phyloP scores from a whole-genome alignment of 2,113 vertebrate genomes.

The Heterotis niloticus region DNA sequence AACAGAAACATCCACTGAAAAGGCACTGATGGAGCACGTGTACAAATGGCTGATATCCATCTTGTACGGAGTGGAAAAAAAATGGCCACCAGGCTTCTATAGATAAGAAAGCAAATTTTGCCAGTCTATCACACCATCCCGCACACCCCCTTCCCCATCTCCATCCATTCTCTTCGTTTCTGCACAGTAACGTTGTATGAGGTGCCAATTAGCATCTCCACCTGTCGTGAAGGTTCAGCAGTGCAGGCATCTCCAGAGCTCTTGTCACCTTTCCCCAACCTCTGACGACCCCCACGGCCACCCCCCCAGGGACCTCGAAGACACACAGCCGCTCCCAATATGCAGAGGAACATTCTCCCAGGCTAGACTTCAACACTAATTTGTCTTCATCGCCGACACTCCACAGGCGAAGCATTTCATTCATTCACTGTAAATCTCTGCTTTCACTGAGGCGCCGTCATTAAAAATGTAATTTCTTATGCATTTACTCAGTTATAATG shows the following conservation, averaged over 20 bases:
- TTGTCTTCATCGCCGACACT: background rate
- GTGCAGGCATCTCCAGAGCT: conserved; percentile 44
- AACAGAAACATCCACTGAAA: background rate
- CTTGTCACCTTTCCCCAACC: conserved; percentile 60
- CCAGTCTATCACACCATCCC: conserved; percentile 12
- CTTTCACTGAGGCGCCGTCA: background rate
- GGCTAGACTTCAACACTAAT: too few species aligned
- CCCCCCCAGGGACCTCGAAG: too few species aligned
- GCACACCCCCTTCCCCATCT: background rate
- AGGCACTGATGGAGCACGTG: background rate
- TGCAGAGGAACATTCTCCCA: too few species aligned
- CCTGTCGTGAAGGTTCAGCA: conserved; percentile 59
- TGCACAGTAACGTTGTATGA: conserved; percentile 34
- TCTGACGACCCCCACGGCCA: background rate
- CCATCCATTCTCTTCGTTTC: conserved; percentile 21
- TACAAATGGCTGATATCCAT: background rate
- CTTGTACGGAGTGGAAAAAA: background rate
- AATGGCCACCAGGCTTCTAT: background rate
- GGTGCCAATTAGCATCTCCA: conserved; percentile 62
- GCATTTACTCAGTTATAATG: background rate
- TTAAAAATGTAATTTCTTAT: background rate
- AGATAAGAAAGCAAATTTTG: background rate
- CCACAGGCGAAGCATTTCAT: background rate
- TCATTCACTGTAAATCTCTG: background rate
- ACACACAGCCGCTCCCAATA: too few species aligned